These are phyloP conservation scores for Anableps anableps DNA, from an alignment of 2,797 vertebrate genomes.

Conservation along the genomic window DNA sequence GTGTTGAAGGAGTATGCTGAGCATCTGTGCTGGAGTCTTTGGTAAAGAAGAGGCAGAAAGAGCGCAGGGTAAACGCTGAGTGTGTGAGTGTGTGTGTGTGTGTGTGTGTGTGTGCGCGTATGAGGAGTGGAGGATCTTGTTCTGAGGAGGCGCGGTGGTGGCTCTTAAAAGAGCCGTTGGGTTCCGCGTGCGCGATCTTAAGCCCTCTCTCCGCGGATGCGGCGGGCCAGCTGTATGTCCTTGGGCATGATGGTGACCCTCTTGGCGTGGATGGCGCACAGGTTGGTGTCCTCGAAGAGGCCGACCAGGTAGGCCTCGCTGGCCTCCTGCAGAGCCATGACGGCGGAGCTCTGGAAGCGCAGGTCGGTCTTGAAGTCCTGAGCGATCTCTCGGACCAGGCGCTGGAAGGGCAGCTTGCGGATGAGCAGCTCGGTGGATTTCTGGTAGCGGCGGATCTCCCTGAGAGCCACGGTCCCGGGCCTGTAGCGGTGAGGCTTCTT, in stretches of 20 bases:
- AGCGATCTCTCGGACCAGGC: background rate
- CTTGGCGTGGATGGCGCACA: slow-evolving; percentile 4
- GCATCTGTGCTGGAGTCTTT: too few relatives aligned
- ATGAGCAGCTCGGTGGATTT: background rate
- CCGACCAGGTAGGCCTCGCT: background rate
- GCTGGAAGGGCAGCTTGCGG: slow-evolving; percentile 1
- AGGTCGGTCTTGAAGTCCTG: slow-evolving; percentile 4
- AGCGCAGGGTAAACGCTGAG: too few relatives aligned
- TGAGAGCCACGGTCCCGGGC: background rate
- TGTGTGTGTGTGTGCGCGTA: too few relatives aligned
- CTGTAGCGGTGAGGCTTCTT: background rate
- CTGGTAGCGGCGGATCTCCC: slow-evolving; percentile 1
- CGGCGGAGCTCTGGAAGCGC: slow-evolving; percentile 3
- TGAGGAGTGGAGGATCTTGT: too few relatives aligned
- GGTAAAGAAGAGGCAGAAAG: too few relatives aligned
- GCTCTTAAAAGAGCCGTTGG: slow-evolving; percentile 3
- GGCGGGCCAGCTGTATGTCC: slow-evolving; percentile 2
- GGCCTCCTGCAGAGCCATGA: slow-evolving; percentile 1
- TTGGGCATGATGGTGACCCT: slow-evolving; percentile 4
- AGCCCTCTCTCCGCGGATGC: background rate
- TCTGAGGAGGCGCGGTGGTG: background rate
- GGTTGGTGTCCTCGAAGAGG: background rate
- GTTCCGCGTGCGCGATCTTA: background rate
- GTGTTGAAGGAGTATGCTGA: too few relatives aligned
- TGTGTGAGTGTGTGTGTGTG: too few relatives aligned